A percentile compares a stretch with the other conserved stretches of the same genome.
Conservation (phyloP, 2,797 vertebrate species). For the Nyctalus aviator region DNA sequence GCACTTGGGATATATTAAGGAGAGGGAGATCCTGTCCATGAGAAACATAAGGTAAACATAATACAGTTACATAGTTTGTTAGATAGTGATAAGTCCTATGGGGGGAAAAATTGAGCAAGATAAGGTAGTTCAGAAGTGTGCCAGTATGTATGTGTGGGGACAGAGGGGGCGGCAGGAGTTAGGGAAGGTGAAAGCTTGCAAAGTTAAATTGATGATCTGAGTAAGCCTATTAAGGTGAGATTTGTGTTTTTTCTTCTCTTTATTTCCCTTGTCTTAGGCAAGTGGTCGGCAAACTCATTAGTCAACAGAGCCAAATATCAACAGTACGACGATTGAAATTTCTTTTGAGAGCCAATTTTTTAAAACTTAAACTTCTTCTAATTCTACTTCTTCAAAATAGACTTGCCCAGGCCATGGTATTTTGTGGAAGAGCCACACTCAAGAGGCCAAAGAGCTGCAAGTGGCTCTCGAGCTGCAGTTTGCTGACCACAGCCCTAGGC, state of each 20-base stretch:
- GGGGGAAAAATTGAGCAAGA: not conserved
- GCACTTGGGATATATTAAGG: not conserved
- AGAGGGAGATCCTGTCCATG: not conserved
- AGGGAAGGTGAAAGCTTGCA: not conserved
- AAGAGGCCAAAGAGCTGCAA: too few relatives aligned
- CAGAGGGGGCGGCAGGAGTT: not conserved
- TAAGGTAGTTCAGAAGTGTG: not conserved
- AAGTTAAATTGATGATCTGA: constrained; percentile 21
- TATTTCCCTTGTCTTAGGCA: too few relatives aligned
- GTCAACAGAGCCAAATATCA: too few relatives aligned
- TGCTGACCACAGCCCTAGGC: too few relatives aligned
- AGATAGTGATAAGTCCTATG: not conserved
- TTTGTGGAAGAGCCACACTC: too few relatives aligned
- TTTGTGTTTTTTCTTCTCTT: not conserved
- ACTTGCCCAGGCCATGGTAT: too few relatives aligned
- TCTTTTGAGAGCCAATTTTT: too few relatives aligned
- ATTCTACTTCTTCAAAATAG: too few relatives aligned
- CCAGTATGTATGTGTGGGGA: not conserved
- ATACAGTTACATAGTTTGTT: constrained; percentile 6
- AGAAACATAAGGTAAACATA: constrained; percentile 37
- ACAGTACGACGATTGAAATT: too few relatives aligned
- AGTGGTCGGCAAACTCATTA: too few relatives aligned
- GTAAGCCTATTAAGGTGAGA: not conserved
- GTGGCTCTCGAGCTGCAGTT: too few relatives aligned
- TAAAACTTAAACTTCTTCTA: too few relatives aligned